Base-by-base conservation (phyloP, 2,797 vertebrate species). In the Hippocampus kuda region DNA sequence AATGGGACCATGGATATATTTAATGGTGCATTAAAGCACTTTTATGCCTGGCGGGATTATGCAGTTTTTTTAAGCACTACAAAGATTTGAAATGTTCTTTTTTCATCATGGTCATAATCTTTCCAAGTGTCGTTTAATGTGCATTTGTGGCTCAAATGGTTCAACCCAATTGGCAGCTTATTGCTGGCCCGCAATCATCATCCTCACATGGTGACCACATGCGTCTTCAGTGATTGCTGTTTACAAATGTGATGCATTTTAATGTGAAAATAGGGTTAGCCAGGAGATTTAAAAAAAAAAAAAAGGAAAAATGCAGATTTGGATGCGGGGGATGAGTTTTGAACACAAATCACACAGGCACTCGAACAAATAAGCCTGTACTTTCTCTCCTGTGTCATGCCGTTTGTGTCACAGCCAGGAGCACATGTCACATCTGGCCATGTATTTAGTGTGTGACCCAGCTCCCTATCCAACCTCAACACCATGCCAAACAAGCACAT, bases 341-440 rank as follows among this genome's bases (percentile, higher is more conserved):
- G 22, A 62, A 9, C 30, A 61, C 59, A 61, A 61, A 61, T 61
- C 30, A 41, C 60, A 22, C 34, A 62, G 60, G 34, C 60, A 76
- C 72, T 62, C 68, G 65, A 84, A 72, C 75, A 81, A 80, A 80
- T 53, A 69, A 68, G 68, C 27, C 61, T 49, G 68, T 10, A 57
- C 70, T 74, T 79, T 75, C 57, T 70, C 79, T 76, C 61, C 65
- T 44, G 61, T 66, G 68, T 68, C 64, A 66, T 56, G 75, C 75
- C 79, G 74, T 77, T 75, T 77, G 80, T 78, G 78, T 78, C 70
- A 73, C 66, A 72, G 84, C 75, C 83, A 80, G 78, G 62, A 84
- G 77, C 74, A 12, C 78, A 76, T 69, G 61, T 81, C 83, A 87
- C 87, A 88, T 88, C 86, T 85, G 79, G 78, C 71, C 63, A 44